Base-by-base conservation (phyloP, 2,888 invertebrate genomes). In the Idaea straminata region DNA sequence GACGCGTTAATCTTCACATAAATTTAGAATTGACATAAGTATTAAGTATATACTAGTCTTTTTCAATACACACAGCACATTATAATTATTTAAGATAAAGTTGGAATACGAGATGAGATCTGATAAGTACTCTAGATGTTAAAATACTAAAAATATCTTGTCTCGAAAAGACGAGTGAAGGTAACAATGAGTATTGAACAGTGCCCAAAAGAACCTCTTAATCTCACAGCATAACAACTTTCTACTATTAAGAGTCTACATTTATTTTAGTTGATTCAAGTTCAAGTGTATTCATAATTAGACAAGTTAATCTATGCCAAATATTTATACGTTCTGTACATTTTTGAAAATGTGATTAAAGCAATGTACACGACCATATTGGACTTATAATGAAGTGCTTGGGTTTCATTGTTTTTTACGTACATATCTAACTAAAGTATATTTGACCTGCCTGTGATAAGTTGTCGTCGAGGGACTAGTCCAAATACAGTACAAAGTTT, bases 171-270 rank as follows among this genome's bases (percentile, higher is more conserved):
- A 25, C 10, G 16, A 25, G 59, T 25, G 1, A 25, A 59, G 4
- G 13, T 59, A 58, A 58, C 58, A 58, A 15, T 59, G 15, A 7
- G 5, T 59, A 59, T 5, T 59, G 58, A 59, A 74, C 79, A 83
- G 83, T 90, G 91, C 90, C 84, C 88, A 88, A 90, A 89, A 89
- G 90, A 91, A 91, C 91, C 91, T 91, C 91, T 82, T 81, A 80
- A 82, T 86, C 82, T 84, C 84, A 84, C 83, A 79, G 81, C 86
- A 86, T 85, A 84, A 84, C 84, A 86, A 80, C 80, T 79, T 85
- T 66, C 82, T 84, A 77, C 74, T 82, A 78, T 83, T 87, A 85
- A 84, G 83, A 80, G 80, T 86, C 84, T 88, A 85, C 84, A 86
- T 87, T 85, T 81, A 81, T 83, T 86, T 85, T 72, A 74, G 72